Percentiles rank a stretch among this genome's conserved stretches.
Evolutionary conservation across 2,113 vertebrate genomes (phyloP).

Genomic region (Siphamia tubifer): DNA sequence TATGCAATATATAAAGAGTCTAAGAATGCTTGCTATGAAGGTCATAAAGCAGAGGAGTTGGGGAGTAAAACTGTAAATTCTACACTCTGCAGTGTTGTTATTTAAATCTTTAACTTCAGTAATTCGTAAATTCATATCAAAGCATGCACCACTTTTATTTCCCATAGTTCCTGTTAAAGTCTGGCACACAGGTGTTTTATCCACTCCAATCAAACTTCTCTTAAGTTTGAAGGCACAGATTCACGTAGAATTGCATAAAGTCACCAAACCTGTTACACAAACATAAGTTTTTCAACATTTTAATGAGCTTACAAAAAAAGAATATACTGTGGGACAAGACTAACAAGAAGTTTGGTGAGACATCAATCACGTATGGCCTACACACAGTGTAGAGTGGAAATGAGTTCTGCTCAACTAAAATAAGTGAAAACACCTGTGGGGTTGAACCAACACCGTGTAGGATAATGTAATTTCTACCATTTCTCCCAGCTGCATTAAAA

Average conservation of each 20-base stretch:
- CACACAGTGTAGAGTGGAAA: no score
- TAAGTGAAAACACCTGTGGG: no score
- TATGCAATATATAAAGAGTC: background rate
- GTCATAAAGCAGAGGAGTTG: background rate
- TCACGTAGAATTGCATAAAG: background rate
- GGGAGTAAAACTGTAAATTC: background rate
- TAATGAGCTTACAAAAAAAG: background rate
- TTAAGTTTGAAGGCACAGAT: no score
- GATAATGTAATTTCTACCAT: no score
- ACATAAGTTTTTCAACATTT: background rate
- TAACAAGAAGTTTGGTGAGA: background rate
- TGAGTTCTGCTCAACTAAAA: no score
- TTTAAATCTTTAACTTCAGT: background rate
- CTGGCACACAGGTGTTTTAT: background rate
- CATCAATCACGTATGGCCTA: background rate
- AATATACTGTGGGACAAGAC: background rate
- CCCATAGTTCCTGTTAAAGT: background rate
- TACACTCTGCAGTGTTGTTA: background rate
- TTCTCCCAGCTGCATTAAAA: no score
- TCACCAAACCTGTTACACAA: no score
- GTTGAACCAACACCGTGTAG: no score
- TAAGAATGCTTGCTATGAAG: background rate
- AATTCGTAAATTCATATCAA: background rate
- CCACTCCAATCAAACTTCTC: no score
- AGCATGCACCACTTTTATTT: background rate